phyloP scores from a whole-genome alignment of 2,113 vertebrate species.

The Cariama cristata region DNA sequence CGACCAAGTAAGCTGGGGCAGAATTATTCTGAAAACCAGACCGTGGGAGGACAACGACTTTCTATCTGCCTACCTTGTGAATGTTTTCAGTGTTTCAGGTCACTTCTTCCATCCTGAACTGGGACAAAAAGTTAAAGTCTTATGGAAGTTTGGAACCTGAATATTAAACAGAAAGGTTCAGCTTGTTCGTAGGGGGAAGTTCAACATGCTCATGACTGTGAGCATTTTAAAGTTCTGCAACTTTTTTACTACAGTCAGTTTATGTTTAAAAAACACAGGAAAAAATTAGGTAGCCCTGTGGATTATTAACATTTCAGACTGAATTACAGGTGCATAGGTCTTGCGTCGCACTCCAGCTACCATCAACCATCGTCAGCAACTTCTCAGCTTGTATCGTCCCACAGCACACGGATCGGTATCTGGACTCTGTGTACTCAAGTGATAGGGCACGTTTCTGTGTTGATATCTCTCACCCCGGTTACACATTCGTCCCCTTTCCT shows the following conservation, averaged over 20 bases:
- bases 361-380: background rate
- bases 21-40: background rate
- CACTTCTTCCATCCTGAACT: background rate
- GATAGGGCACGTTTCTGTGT: fast-evolving
- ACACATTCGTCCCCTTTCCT: background rate
- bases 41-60: background rate
- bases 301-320: background rate
- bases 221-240: background rate
- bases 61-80: background rate
- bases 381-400: background rate
- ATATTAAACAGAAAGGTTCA: background rate
- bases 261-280: background rate
- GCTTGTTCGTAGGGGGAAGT: background rate
- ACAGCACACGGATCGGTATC: fast-evolving
- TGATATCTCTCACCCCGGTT: background rate
- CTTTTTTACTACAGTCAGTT: background rate
- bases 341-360: background rate
- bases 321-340: background rate
- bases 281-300: background rate
- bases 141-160: background rate
- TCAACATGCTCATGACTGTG: fast-evolving
- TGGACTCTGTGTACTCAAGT: background rate
- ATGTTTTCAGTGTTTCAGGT: background rate
- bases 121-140: background rate
- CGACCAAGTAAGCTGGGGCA: background rate